Base-by-base conservation (phyloP, 2,113 vertebrate genomes). In the Clinocottus analis region DNA sequence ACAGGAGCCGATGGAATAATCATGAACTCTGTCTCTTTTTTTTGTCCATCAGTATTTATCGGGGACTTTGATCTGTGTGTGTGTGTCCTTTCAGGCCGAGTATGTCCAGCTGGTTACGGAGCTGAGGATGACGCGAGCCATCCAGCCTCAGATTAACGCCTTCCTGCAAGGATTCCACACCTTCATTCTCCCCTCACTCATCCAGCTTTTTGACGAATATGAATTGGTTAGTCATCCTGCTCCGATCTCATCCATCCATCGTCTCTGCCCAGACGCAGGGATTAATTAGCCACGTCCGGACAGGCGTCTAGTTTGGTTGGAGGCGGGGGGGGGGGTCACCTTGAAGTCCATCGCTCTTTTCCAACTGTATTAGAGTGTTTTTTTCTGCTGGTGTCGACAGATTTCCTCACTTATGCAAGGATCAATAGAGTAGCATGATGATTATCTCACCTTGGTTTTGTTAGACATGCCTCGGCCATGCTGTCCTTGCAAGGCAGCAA, bases 21-120 rank as follows among this genome's bases (percentile, higher is more conserved):
- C n/a, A 43, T 63, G 77, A 78, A 43, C n/a, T 37, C 10, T 31
- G n/a, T 63, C 25, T 62, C 29, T 62, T 55, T 67, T 6, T 7
- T 21, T 47, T 55, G 58, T 72, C 82, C 69, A 33, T 77, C 27
- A 49, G 10, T 63, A n/a, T 80, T 69, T 86, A 29, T 72, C 21
- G 16, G 51, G 8, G 23, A 49, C 68, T 80, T 75, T 83, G 8
- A 16, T 51, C 21, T 77, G 23, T n/a, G 11, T 71, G 16, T 72
- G 37, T 19, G 11, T 87, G 43, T 74, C 82, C 0, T 17, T 0
- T 91, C 94, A 99, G 98, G 98, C 94, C 0, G 98, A 99, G 85
- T 99, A 99, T n/a, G 98, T 99, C 37, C 98, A 99, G 93, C 96
- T 99, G 82, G 98, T 99, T 83, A 99, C 98, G 45, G 98, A 99